Conservation (phyloP, 2,113 vertebrate genomes). For the Stegostoma tigrinum region DNA sequence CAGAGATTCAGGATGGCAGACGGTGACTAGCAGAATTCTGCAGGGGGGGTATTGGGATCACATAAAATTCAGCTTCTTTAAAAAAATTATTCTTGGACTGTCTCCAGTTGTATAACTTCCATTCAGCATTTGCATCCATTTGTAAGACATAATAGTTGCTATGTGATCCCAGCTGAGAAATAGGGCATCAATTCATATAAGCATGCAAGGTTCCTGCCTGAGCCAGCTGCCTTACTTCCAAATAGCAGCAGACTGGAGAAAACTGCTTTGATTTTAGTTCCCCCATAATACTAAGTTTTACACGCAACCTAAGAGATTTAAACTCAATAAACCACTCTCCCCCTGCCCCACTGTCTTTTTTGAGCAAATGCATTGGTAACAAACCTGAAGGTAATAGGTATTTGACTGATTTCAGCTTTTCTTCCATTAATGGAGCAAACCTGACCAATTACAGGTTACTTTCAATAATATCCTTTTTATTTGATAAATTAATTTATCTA, state of each 20-base stretch:
- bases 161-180: not conserved
- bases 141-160: not conserved
- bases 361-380: not conserved
- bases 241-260: not conserved
- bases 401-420: not conserved
- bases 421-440: not conserved
- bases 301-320: not conserved
- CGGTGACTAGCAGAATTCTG: too few relatives aligned
- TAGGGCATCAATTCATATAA: not conserved
- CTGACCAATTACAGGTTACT: conserved; percentile 2
- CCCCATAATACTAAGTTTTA: not conserved
- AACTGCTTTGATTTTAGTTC: not conserved
- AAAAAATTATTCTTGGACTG: not conserved
- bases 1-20: too few relatives aligned
- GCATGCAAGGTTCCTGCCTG: not conserved
- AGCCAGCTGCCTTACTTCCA: not conserved
- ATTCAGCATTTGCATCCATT: not conserved
- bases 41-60: not conserved
- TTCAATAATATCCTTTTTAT: not conserved
- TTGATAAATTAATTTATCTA: not conserved
- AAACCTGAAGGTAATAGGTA: not conserved
- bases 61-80: too few relatives aligned
- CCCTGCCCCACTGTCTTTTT: not conserved
- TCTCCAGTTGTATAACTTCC: not conserved
- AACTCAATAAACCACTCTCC: not conserved